A percentile compares a stretch with the other conserved stretches of the same genome.
Evolutionary conservation across 30 jellyfish, hydroid and myxozoan genomes (phyloP).

Genomic region (Pelagia noctiluca): DNA sequence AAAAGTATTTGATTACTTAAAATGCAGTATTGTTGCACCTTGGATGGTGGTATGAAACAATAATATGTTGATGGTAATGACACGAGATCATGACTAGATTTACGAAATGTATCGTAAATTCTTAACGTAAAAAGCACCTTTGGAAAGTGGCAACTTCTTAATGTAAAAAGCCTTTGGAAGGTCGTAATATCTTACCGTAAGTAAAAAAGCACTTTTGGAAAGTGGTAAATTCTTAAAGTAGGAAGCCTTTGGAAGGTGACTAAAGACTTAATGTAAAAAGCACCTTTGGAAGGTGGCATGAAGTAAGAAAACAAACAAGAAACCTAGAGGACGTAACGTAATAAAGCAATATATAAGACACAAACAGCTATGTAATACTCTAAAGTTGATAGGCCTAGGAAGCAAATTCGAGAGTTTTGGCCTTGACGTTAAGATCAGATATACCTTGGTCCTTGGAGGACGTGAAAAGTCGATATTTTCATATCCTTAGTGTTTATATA

Average conservation of each 20-base stretch:
- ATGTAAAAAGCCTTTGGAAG: too few relatives aligned
- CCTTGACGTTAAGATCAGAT: too few relatives aligned
- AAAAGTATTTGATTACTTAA: not conserved
- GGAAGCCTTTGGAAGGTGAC: too few relatives aligned
- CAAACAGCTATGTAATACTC: not conserved
- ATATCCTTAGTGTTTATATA: not conserved
- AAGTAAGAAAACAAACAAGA: too few relatives aligned
- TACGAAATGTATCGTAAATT: too few relatives aligned
- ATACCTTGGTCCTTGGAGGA: too few relatives aligned
- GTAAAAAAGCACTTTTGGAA: not conserved
- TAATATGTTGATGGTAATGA: not conserved
- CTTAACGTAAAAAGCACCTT: not conserved
- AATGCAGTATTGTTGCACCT: not conserved
- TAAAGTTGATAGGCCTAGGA: too few relatives aligned
- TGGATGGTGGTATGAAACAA: not conserved
- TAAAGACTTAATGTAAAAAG: not conserved
- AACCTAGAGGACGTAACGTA: not conserved
- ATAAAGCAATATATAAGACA: not conserved
- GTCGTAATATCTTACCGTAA: not conserved
- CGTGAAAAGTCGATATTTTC: too few relatives aligned
- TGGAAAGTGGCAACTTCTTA: too few relatives aligned
- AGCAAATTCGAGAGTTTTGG: too few relatives aligned
- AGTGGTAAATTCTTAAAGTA: too few relatives aligned
- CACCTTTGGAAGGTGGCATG: not conserved
- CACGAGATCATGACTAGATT: not conserved